Conservation (phyloP, 30 jellyfish, hydroid and myxozoan species). For the Pelagia noctiluca region DNA sequence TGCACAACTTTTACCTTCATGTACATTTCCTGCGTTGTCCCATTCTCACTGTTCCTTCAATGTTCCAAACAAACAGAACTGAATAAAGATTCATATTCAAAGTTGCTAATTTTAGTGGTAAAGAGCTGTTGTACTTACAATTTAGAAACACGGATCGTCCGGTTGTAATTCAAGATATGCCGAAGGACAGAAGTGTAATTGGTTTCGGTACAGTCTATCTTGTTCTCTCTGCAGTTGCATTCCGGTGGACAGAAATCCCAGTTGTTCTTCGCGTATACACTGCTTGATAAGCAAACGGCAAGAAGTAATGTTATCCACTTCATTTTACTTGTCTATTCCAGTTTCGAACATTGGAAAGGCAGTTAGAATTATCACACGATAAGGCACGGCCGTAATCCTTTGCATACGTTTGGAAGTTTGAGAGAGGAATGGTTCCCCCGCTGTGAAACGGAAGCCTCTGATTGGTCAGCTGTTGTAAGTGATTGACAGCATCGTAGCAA, state of each 20-base stretch:
- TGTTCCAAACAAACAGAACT: neutral
- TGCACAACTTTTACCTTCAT: too few species aligned
- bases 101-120: neutral
- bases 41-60: too few species aligned
- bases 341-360: neutral
- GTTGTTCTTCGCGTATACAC: constrained; percentile 13
- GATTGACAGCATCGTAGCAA: constrained; percentile 49
- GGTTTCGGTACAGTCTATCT: constrained; percentile 38
- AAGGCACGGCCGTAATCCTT: too few species aligned
- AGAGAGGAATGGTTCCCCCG: constrained; percentile 48
- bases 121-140: constrained; percentile 38
- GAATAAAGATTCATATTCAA: neutral
- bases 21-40: too few species aligned
- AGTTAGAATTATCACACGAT: too few species aligned
- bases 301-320: neutral
- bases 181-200: constrained; percentile 48
- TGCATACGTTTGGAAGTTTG: neutral
- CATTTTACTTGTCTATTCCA: neutral
- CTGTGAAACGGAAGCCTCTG: constrained; percentile 36
- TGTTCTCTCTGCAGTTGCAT: constrained; percentile 56
- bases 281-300: neutral
- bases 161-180: constrained; percentile 30
- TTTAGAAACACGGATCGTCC: constrained; percentile 40
- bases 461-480: constrained; percentile 24
- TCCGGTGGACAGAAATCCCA: constrained; percentile 40